Evolutionary conservation across 2,113 vertebrate genomes (phyloP).

Genomic region (Empidonax traillii): DNA sequence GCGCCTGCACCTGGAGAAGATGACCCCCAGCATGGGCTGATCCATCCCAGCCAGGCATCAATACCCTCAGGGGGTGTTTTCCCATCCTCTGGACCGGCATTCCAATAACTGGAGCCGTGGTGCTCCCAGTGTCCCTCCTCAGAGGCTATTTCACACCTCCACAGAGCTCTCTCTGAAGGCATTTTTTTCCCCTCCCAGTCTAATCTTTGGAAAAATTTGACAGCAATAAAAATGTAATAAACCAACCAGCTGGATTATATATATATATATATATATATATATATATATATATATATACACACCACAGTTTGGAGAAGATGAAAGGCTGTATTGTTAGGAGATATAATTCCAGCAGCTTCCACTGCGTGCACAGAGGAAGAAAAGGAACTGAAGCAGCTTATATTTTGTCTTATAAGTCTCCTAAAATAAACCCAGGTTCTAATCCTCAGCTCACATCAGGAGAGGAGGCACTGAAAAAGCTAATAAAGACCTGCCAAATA

Average conservation of each 20-base stretch:
- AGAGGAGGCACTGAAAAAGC: background rate
- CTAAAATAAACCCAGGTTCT: conserved; percentile 40
- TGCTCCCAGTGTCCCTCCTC: background rate
- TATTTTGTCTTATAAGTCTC: conserved; percentile 39
- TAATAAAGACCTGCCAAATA: conserved; percentile 35
- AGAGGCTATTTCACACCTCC: conserved; percentile 2
- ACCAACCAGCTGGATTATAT: conserved; percentile 28
- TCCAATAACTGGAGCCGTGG: background rate
- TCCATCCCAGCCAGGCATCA: background rate
- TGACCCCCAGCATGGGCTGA: background rate
- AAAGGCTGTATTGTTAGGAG: conserved; percentile 51
- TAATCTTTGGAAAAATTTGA: background rate
- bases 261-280: background rate
- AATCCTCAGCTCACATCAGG: background rate
- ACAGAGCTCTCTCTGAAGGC: background rate
- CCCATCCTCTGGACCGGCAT: background rate
- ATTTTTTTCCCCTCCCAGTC: conserved; percentile 28
- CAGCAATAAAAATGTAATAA: conserved; percentile 61
- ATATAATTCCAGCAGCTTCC: conserved; percentile 30
- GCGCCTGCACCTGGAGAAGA: background rate
- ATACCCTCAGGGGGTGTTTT: background rate
- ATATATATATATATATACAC: too few relatives aligned
- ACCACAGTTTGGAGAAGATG: conserved; percentile 17
- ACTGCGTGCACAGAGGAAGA: conserved; percentile 21
- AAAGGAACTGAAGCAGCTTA: conserved; percentile 19